Base-by-base conservation (phyloP, 2,888 invertebrate genomes). In the Mylabris sibirica region DNA sequence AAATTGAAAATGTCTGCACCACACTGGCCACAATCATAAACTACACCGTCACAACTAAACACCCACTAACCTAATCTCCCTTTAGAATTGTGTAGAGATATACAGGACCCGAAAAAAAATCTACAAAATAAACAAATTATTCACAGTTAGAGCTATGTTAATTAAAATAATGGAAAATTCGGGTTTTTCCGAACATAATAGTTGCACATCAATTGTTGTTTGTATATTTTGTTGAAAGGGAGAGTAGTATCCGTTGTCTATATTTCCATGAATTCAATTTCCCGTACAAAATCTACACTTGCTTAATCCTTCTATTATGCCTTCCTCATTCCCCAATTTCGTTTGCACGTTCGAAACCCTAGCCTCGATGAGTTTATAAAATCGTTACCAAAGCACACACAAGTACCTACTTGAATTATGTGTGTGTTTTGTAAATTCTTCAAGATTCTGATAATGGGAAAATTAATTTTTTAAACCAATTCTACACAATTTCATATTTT, bases 261-360 rank as follows among this genome's bases (percentile, higher is more conserved):
- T 80, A 82, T 82, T 82, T 83, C 81, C 83, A 82, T 82, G 82
- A 84, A 84, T 84, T 83, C 84, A 84, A 84, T 84, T 84, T 83
- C 81, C 82, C 81, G 82, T 83, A 83, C 83, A 82, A 83, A 83
- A 84, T 84, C 49, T 83, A 80, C 83, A 84, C 84, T 84, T 84
- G 79, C 84, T 84, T 84, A 84, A 84, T 83, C 84, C 83, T 82
- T 79, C 83, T 82, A 82, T 83, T 83, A 83, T 78, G 76, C 76
- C 8, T 75, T 75, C 68, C 75, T 75, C 68, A 68, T 72, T 72
- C 73, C 72, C 70, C 71, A 64, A 64, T 72, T 70, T 67, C 65
- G 68, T 66, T 68, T 60, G 34, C 60, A 67, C 26, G 12, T 60
- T 49, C 35, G 59, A 44, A 67, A 67, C 11, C 1, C 38, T 14